phyloP scores from a whole-genome alignment of 92 coral and sea anemone genomes.

The Actinostola sp. region DNA sequence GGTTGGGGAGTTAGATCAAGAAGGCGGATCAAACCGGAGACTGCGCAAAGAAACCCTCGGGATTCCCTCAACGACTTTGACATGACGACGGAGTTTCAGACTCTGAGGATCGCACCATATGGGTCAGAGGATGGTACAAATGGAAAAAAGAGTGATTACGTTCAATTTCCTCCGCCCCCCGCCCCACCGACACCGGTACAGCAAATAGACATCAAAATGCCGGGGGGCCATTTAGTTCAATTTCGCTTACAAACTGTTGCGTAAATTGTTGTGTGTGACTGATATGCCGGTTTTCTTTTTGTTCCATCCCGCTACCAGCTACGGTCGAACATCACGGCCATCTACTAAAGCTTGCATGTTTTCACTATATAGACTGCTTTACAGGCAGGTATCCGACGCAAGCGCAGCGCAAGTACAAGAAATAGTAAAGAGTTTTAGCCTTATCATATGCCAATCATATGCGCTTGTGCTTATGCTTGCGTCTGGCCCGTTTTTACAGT shows the following conservation, averaged over 20 bases:
- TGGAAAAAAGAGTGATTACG: not conserved
- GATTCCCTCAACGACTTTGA: slow-evolving; percentile 28
- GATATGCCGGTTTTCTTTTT: no score
- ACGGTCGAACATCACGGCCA: no score
- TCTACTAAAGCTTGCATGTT: no score
- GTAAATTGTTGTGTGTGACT: not conserved
- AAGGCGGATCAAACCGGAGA: slow-evolving; percentile 20
- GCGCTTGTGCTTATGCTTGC: no score
- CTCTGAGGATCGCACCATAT: slow-evolving; percentile 51
- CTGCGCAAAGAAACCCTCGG: slow-evolving; percentile 11
- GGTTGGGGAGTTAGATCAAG: slow-evolving; percentile 72
- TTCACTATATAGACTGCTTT: no score
- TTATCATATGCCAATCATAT: no score
- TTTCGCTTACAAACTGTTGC: slow-evolving; percentile 46
- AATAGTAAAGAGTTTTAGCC: no score
- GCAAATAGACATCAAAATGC: slow-evolving; percentile 77
- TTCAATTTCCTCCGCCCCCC: slow-evolving; percentile 47
- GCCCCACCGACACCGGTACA: slow-evolving; percentile 88
- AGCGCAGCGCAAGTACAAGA: no score
- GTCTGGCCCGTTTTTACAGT: no score
- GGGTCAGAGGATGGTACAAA: slow-evolving; percentile 14
- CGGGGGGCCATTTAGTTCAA: slow-evolving; percentile 64
- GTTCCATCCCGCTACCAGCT: no score
- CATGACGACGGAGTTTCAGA: slow-evolving; percentile 55
- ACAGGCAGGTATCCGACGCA: no score